Base-by-base conservation (phyloP, 2,888 invertebrate species). In the Drosophila lacicola region DNA sequence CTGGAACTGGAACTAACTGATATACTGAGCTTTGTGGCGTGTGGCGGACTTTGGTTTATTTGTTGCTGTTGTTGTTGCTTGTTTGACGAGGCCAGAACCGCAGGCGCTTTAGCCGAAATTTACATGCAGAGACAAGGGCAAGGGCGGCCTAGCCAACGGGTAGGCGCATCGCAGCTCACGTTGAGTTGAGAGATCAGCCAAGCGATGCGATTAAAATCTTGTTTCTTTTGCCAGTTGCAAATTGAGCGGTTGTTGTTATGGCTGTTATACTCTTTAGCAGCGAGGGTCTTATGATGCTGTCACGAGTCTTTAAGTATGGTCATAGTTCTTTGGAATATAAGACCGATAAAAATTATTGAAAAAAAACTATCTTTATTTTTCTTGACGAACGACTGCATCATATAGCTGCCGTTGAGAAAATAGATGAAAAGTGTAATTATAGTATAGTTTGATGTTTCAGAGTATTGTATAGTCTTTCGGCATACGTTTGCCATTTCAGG, bases 51-150 rank as follows among this genome's bases (percentile, higher is more conserved):
- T 29, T 2, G 8, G 29, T 37, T 33, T 10, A 9, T 19, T 56
- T 39, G 33, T 21, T 34, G 13, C 17, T 29, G 37, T n/a, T 56
- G 36, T 17, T 49, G 19, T 19, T 42, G 60, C 6, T 29, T 8
- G 29, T 29, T 68, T 58, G 77, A 56, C 56, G 50, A 51, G 60
- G 44, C 44, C 62, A 62, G 75, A 55, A 60, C 49, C 61, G 58
- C 58, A 64, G 64, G 64, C 69, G 49, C 33, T 50, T 67, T 57
- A 29, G 46, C 45, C 60, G 29, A 55, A 47, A n/a, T 14, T 14
- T 11, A 13, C 14, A 9, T 14, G 17, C 17, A 10, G 17, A 49
- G 47, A 61, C 82, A 85, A 85, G 80, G 83, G 83, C 85, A 81
- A 78, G 87, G 87, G 80, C 87, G 63, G 42, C 19, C n/a, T 4